phyloP scores from a whole-genome alignment of 2,888 invertebrate genomes.

The Drosophila formosana region DNA sequence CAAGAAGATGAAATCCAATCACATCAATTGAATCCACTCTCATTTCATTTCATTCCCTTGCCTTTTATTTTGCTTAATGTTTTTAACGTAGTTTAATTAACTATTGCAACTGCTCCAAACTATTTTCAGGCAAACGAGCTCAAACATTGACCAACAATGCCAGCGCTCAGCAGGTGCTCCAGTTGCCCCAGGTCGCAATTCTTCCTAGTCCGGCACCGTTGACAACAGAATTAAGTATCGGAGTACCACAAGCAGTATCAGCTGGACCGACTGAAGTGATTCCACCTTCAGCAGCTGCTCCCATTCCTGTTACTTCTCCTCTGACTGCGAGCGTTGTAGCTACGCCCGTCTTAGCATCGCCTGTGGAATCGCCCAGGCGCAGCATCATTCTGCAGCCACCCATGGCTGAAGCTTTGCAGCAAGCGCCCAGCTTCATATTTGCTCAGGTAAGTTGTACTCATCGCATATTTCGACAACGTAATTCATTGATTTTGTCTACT shows the following conservation, averaged over 20 bases:
- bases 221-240: conserved; percentile 14
- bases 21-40: conserved; percentile 18
- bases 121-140: conserved; percentile 77
- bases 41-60: background rate
- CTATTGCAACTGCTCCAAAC: conserved; percentile 9
- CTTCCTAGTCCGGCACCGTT: conserved; percentile 49
- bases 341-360: conserved; percentile 53
- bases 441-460: conserved; percentile 74
- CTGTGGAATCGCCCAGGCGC: conserved; percentile 77
- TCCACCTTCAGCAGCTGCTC: background rate
- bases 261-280: conserved; percentile 1
- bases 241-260: background rate
- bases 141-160: conserved; percentile 72
- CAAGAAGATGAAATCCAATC: conserved; percentile 34
- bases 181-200: conserved; percentile 55
- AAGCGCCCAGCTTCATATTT: conserved; percentile 74
- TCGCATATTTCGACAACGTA: background rate
- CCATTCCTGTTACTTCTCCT: conserved; percentile 8
- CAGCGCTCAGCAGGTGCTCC: conserved; percentile 48
- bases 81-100: background rate
- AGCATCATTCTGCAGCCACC: conserved; percentile 87
- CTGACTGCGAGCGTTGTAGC: background rate
- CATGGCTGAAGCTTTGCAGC: conserved; percentile 74
- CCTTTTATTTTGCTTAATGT: background rate
- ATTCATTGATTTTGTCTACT: background rate